Evolutionary conservation across 2,797 vertebrate genomes (phyloP).

Genomic region (Simalia tracyae): DNA sequence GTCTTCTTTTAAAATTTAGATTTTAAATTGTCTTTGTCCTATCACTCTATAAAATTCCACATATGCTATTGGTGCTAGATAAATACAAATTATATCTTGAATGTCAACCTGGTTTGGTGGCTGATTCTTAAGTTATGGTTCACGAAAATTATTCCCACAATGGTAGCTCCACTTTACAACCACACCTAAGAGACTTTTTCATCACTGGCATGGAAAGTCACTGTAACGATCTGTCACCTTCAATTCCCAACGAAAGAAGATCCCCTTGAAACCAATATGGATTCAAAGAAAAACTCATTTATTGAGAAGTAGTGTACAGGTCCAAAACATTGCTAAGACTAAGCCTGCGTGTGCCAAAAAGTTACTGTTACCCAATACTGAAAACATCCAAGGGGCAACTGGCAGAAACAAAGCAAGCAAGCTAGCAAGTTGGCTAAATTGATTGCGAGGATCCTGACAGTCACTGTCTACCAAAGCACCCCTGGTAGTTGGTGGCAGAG

Average conservation of each 20-base stretch:
- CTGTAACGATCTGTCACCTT: no score
- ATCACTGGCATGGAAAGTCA: background rate
- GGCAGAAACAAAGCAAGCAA: no score
- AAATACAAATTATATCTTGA: background rate
- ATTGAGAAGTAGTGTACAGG: no score
- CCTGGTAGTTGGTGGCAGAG: background rate
- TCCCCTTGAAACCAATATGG: no score
- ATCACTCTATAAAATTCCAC: background rate
- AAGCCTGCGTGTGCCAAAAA: no score
- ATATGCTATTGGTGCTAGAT: background rate
- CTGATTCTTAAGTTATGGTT: background rate
- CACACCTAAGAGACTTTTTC: background rate
- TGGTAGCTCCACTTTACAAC: background rate
- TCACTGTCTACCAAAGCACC: background rate
- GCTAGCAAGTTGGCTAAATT: no score
- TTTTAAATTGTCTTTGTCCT: background rate
- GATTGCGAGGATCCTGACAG: background rate
- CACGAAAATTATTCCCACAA: background rate
- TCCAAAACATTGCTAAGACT: no score
- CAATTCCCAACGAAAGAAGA: no score
- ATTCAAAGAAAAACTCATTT: no score
- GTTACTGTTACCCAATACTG: no score
- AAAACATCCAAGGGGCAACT: no score
- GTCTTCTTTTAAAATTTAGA: background rate
- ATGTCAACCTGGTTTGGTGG: background rate